These are phyloP conservation scores for Troglohyphantes excavatus DNA, from an alignment of 2,888 invertebrate genomes.

Conservation along the genomic window DNA sequence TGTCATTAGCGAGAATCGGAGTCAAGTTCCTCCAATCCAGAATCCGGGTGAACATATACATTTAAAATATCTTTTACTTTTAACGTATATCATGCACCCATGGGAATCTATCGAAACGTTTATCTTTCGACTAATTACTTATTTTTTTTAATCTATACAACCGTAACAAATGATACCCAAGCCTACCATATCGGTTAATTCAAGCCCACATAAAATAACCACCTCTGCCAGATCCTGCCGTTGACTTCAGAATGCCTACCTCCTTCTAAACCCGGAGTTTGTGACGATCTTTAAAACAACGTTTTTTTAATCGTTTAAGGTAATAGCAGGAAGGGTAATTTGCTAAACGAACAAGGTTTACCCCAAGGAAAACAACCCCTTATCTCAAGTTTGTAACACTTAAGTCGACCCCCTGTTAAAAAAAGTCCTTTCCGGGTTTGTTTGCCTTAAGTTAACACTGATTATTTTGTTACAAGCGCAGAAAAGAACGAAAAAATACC, in stretches of 20 bases:
- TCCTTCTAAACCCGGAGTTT: neutral
- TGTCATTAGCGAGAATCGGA: no score
- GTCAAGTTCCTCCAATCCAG: no score
- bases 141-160: no score
- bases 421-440: conserved; percentile 18
- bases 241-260: neutral
- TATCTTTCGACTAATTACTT: no score
- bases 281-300: neutral
- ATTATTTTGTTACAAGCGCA: conserved; percentile 36
- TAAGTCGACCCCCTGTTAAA: neutral
- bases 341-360: conserved; percentile 54
- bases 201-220: neutral
- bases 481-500: neutral
- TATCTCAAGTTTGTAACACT: conserved; percentile 42
- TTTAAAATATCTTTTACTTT: no score
- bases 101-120: no score
- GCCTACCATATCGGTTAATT: neutral
- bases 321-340: conserved; percentile 35
- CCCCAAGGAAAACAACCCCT: conserved; percentile 50
- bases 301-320: conserved; percentile 10
- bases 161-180: neutral
- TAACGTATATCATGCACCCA: no score
- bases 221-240: neutral
- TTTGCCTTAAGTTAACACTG: conserved; percentile 33
- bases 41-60: no score